A percentile compares a stretch with the other conserved stretches of the same genome.
Evolutionary conservation across 2,888 invertebrate genomes (phyloP).

Genomic region (Hirtodrosophila duncani): DNA sequence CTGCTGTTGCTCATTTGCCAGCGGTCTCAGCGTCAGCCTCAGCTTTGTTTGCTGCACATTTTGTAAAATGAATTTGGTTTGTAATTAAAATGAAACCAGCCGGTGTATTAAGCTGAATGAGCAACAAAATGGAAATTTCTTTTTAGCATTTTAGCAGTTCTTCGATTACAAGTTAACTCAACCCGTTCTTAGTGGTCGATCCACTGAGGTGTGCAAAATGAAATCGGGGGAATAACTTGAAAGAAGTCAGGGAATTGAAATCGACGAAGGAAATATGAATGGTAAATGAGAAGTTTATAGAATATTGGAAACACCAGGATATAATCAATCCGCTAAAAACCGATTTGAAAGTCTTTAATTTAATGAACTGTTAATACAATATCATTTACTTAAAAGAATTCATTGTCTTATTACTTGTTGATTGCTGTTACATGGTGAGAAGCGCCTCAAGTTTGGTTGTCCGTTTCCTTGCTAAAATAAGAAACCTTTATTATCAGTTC

Average conservation of each 20-base stretch:
- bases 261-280: conserved; percentile 24
- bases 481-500: too few relatives aligned
- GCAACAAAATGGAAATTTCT: conserved; percentile 66
- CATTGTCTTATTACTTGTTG: too few relatives aligned
- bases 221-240: not conserved
- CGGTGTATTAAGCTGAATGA: conserved; percentile 65
- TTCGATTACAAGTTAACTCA: conserved; percentile 55
- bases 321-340: too few relatives aligned
- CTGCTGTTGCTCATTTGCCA: conserved; percentile 52
- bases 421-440: too few relatives aligned
- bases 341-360: too few relatives aligned
- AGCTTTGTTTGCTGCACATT: conserved; percentile 48
- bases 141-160: conserved; percentile 20
- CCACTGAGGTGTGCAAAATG: conserved; percentile 44
- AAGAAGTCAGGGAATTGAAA: not conserved
- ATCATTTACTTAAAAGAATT: too few relatives aligned
- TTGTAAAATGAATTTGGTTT: conserved; percentile 58
- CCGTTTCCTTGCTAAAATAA: too few relatives aligned
- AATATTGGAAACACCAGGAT: too few relatives aligned
- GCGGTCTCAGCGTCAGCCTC: too few relatives aligned
- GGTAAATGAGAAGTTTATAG: not conserved
- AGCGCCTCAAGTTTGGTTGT: too few relatives aligned
- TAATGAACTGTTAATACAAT: too few relatives aligned
- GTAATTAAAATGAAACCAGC: conserved; percentile 73
- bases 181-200: conserved; percentile 43